Evolutionary conservation across 2,888 invertebrate genomes (phyloP).

Genomic region (Ischnura elegans): DNA sequence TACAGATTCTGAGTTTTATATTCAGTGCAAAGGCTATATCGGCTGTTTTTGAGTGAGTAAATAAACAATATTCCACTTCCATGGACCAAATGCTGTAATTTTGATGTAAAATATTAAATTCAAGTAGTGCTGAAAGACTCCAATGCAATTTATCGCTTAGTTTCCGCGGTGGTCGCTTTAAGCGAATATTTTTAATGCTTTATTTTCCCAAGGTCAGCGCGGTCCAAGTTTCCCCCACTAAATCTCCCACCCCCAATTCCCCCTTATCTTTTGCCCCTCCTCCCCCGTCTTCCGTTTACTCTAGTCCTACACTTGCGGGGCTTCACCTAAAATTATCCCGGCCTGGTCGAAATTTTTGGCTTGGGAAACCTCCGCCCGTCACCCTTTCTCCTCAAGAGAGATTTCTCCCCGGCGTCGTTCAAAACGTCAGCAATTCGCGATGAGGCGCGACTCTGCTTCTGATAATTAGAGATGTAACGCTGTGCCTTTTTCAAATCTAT

Average conservation of each 20-base stretch:
- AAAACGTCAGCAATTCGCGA: constrained; percentile 46
- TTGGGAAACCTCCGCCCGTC: not conserved
- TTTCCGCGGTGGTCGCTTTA: constrained; percentile 58
- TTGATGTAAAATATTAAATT: no score
- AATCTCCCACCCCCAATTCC: constrained; percentile 67
- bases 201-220: constrained; percentile 70
- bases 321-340: constrained; percentile 68
- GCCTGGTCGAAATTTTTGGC: constrained; percentile 53
- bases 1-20: no score
- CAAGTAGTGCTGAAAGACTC: no score
- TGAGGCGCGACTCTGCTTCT: no score
- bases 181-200: constrained; percentile 56
- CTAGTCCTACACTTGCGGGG: constrained; percentile 54
- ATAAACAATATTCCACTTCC: no score
- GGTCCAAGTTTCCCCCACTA: constrained; percentile 69
- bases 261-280: not conserved
- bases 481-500: no score
- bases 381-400: not conserved
- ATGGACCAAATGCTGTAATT: no score
- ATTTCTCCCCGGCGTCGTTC: not conserved
- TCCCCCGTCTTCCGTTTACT: constrained; percentile 68
- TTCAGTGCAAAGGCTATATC: no score
- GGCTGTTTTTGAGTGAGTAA: no score
- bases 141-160: no score
- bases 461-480: no score